Base-by-base conservation (phyloP, 2,113 vertebrate species). In the Gadus macrocephalus region DNA sequence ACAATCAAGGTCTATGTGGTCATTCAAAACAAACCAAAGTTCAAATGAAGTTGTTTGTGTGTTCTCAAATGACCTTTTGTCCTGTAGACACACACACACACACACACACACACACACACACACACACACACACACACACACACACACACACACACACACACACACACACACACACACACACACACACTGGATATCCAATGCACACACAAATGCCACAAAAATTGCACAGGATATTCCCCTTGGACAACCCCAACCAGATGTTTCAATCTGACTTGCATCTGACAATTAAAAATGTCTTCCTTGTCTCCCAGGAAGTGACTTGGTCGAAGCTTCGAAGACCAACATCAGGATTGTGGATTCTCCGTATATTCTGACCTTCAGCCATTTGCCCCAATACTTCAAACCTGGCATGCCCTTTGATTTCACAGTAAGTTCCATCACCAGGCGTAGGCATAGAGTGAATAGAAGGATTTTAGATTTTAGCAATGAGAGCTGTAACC, bases 371-470 rank as follows among this genome's bases (percentile, higher is more conserved):
- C 64, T 98, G n/a, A 90, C 91, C 79, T 95, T 98, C 88, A 94
- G 86, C 60, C 92, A 82, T 84, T 91, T 87, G 0, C 84, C 93
- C 53, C 92, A 87, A 78, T 95, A 86, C 89, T 98, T 93, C 91
- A 97, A 97, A 68, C 93, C 95, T 0, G 94, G 92, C 62, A 86
- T 96, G 82, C 94, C 96, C 4, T 94, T 95, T 11, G 85, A 87
- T 58, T 14, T 92, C 2, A 89, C 71, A 68, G 92, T 93, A 85
- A 87, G 69, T 3, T 28, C 25, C 1, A 5, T 12, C 27, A 17
- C 31, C 31, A 35, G 6, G 31, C 31, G 31, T 35, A 35, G 6
- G 5, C 4, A 35, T 35, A 35, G 3, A 35, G 31, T 4, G 4
- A 35, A 35, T 35, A 35, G 4, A 31, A 25, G 20, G 56, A n/a